Evolutionary conservation across 2,113 vertebrate genomes (phyloP).

Genomic region (Pollachius pollachius): DNA sequence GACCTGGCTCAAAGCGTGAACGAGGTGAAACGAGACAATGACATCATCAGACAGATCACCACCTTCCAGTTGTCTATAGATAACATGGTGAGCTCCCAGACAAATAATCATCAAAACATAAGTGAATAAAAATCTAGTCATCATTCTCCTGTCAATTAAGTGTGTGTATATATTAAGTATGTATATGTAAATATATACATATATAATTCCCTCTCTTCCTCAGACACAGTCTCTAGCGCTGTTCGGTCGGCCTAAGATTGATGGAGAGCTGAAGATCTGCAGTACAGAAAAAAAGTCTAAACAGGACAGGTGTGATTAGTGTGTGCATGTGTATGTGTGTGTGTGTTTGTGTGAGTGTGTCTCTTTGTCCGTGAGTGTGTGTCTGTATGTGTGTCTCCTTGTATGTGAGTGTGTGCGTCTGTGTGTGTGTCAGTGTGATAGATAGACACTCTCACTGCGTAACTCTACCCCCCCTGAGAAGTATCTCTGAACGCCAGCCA

Average conservation of each 20-base stretch:
- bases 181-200: no score
- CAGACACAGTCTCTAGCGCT: constrained; percentile 85
- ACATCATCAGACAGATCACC: constrained; percentile 87
- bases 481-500: no score
- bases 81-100: constrained; percentile 67
- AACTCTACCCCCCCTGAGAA: no score
- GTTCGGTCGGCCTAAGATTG: constrained; percentile 89
- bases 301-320: constrained; percentile 81
- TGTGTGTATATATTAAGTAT: no score
- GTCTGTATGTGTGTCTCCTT: background rate
- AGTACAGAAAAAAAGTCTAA: constrained; percentile 83
- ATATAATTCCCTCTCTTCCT: background rate
- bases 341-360: constrained; percentile 26
- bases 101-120: background rate
- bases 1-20: constrained; percentile 89
- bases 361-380: background rate
- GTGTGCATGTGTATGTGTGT: constrained; percentile 25
- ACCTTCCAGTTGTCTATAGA: constrained; percentile 88
- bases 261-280: constrained; percentile 89
- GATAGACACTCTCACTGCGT: background rate
- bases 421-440: constrained; percentile 36
- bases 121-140: no score
- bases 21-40: constrained; percentile 90
- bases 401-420: background rate
- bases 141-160: no score